phyloP scores from a whole-genome alignment of 2,797 vertebrate genomes.

The Scomberomorus guttatus region DNA sequence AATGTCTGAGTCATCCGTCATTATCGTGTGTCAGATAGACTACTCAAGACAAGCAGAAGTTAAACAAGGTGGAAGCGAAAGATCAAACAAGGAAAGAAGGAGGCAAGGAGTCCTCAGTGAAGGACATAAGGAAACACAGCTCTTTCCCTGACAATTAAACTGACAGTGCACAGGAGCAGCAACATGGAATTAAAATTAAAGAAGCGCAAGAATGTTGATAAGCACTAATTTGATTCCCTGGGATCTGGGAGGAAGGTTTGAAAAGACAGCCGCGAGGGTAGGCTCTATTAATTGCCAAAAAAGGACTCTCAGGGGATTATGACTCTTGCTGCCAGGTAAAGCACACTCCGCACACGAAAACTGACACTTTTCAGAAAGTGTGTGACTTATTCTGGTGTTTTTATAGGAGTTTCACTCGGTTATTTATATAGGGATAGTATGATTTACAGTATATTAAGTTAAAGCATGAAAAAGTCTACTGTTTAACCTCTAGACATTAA shows the following conservation, averaged over 20 bases:
- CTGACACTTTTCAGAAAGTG: constrained; percentile 2
- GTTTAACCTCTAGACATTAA: neutral
- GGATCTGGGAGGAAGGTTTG: constrained; percentile 46
- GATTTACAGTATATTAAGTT: neutral
- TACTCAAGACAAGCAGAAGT: neutral
- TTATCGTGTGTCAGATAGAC: constrained; percentile 17
- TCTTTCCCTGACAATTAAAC: constrained; percentile 41
- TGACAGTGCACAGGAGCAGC: constrained; percentile 33
- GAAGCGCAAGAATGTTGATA: constrained; percentile 55
- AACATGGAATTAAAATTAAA: constrained; percentile 60
- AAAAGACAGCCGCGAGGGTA: constrained; percentile 42
- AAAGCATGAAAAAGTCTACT: neutral
- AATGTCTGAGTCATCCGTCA: constrained; percentile 14
- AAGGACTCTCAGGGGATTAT: constrained; percentile 58
- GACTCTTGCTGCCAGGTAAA: constrained; percentile 58
- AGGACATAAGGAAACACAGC: constrained; percentile 11
- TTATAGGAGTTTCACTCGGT: neutral
- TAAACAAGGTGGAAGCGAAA: neutral
- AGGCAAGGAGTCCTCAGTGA: constrained; percentile 5
- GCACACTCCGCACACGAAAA: constrained; percentile 26
- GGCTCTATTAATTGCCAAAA: constrained; percentile 63
- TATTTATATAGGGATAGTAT: neutral
- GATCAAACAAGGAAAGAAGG: neutral
- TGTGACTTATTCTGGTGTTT: neutral
- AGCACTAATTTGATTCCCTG: constrained; percentile 64